These are phyloP conservation scores for Aplochiton taeniatus DNA, from an alignment of 2,797 vertebrate species.

Conservation along the genomic window DNA sequence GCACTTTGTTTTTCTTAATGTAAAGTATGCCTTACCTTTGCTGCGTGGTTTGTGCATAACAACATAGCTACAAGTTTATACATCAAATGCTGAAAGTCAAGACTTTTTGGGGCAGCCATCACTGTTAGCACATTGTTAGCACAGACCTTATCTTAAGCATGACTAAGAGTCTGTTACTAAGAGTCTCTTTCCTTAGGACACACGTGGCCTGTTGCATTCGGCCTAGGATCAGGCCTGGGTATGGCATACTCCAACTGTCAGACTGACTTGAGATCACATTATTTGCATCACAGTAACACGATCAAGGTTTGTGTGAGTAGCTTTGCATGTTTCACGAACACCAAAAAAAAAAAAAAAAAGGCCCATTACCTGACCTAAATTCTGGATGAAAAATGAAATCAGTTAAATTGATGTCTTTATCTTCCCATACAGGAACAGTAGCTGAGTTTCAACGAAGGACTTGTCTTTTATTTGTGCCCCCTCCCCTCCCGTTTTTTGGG, in stretches of 20 bases:
- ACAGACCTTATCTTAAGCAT: background rate
- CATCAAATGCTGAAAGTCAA: no score
- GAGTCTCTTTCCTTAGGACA: slow-evolving; percentile 74
- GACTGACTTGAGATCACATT: slow-evolving; percentile 89
- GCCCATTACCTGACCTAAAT: background rate
- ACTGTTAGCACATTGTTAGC: no score
- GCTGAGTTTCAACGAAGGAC: slow-evolving; percentile 40
- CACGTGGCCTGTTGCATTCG: slow-evolving; percentile 88
- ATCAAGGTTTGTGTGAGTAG: slow-evolving; percentile 79
- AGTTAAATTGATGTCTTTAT: slow-evolving; percentile 18
- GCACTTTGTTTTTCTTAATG: background rate
- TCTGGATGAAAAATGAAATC: background rate
- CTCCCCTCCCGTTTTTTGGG: slow-evolving; percentile 32
- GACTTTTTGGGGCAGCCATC: no score
- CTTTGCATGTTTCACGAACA: background rate
- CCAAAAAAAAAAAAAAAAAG: background rate
- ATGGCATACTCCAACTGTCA: slow-evolving; percentile 98
- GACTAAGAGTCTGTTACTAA: background rate
- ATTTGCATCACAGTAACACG: slow-evolving; percentile 83
- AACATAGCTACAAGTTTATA: background rate
- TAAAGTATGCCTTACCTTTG: no score
- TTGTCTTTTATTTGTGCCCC: slow-evolving; percentile 25
- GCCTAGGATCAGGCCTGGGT: slow-evolving; percentile 87
- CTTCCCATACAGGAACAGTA: slow-evolving; percentile 69
- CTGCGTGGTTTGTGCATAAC: no score